phyloP scores from a whole-genome alignment of 2,113 vertebrate genomes.

The Sylvicapra grimmia region DNA sequence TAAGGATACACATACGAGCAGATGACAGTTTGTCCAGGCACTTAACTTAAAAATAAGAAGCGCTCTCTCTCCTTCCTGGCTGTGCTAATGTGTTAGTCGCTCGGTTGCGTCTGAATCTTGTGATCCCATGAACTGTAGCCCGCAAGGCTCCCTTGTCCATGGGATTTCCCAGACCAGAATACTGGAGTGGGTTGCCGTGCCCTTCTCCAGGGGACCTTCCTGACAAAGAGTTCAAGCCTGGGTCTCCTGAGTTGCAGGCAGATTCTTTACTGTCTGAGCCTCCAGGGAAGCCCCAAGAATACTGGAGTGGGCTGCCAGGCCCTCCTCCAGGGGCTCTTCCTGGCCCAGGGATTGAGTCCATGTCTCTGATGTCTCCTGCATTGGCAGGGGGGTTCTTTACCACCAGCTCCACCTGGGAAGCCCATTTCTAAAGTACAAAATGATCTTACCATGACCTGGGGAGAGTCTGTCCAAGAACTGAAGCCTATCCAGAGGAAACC shows the following conservation, averaged over 20 bases:
- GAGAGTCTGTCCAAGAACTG: background rate
- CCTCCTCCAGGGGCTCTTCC: background rate
- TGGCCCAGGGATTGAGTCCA: background rate
- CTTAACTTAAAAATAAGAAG: background rate
- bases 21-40: background rate
- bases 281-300: background rate
- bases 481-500: background rate
- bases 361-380: background rate
- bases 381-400: background rate
- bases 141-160: background rate
- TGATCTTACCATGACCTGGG: background rate
- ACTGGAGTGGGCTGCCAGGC: background rate
- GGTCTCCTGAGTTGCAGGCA: accelerated
- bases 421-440: background rate
- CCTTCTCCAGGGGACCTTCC: background rate
- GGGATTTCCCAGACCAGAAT: background rate
- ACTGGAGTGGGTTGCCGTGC: background rate
- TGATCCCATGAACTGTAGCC: background rate
- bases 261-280: background rate
- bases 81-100: background rate
- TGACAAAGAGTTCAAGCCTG: background rate
- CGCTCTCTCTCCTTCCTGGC: background rate
- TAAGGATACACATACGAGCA: background rate
- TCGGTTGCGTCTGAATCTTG: background rate
- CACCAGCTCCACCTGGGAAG: background rate